Evolutionary conservation across 2,113 vertebrate genomes (phyloP).

Genomic region (Pipra filicauda): DNA sequence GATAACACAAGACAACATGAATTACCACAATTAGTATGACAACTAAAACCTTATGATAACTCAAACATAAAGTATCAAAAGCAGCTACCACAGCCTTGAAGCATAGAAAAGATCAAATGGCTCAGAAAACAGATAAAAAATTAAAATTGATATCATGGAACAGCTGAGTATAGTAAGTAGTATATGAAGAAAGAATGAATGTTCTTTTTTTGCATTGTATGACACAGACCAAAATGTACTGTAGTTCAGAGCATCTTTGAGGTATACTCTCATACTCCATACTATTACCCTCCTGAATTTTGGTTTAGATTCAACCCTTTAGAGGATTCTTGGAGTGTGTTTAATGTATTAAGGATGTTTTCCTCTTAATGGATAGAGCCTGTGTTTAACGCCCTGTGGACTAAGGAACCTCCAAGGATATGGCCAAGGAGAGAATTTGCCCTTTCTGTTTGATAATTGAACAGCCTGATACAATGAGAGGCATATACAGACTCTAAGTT

Average conservation of each 20-base stretch:
- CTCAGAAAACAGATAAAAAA: conserved; percentile 1
- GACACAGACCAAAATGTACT: neutral
- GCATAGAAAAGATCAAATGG: neutral
- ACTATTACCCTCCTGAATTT: neutral
- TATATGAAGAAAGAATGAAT: neutral
- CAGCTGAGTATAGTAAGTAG: neutral
- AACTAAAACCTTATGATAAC: neutral
- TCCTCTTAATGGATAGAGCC: neutral
- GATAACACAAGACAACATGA: neutral
- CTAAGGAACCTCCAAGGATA: neutral
- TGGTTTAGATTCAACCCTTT: neutral
- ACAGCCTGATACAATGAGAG: neutral
- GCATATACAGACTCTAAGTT: neutral
- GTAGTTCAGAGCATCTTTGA: neutral
- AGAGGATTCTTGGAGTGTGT: neutral
- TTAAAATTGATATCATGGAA: neutral
- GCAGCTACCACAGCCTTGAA: neutral
- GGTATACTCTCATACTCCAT: neutral
- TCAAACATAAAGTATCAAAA: neutral
- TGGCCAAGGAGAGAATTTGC: neutral
- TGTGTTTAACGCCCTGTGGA: neutral
- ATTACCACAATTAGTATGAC: neutral
- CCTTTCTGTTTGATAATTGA: neutral
- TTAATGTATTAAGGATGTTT: neutral
- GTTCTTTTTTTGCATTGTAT: neutral